Evolutionary conservation across 2,797 vertebrate genomes (phyloP).

Genomic region (Sylvilagus floridanus): DNA sequence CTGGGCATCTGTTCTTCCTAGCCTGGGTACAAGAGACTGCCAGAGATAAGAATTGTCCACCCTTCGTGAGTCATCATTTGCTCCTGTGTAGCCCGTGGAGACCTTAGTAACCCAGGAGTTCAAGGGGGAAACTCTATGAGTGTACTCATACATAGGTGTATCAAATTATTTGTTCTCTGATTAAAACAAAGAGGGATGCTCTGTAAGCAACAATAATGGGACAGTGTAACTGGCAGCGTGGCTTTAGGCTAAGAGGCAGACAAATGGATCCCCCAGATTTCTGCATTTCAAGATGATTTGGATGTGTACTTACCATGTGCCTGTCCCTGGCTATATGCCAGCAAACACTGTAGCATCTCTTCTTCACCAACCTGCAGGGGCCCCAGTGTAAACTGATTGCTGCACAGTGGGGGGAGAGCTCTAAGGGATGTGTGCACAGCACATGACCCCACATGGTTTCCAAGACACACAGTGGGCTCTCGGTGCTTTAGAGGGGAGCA

Average conservation of each 20-base stretch:
- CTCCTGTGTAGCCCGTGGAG: background rate
- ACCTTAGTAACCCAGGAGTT: background rate
- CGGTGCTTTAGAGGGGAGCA: background rate
- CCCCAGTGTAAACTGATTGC: rapidly evolving
- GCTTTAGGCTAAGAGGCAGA: background rate
- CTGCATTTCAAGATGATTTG: background rate
- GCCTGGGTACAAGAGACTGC: background rate
- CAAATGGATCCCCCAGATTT: background rate
- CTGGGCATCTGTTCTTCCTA: background rate
- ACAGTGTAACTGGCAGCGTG: background rate
- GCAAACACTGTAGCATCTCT: background rate
- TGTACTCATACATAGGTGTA: background rate
- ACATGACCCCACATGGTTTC: background rate
- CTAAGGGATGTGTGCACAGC: background rate
- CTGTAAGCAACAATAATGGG: background rate
- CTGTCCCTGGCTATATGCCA: background rate
- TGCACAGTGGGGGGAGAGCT: rapidly evolving
- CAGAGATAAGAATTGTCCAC: background rate
- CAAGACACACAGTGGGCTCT: background rate
- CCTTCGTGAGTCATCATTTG: background rate
- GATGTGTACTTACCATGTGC: background rate
- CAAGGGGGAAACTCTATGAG: background rate
- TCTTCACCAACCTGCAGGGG: background rate
- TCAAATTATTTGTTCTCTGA: background rate
- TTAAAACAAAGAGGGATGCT: slow-evolving; percentile 7